Percentiles rank a stretch among this genome's conserved stretches.
phyloP scores from a whole-genome alignment of 2,888 invertebrate species.

The Dioctria rufipes region DNA sequence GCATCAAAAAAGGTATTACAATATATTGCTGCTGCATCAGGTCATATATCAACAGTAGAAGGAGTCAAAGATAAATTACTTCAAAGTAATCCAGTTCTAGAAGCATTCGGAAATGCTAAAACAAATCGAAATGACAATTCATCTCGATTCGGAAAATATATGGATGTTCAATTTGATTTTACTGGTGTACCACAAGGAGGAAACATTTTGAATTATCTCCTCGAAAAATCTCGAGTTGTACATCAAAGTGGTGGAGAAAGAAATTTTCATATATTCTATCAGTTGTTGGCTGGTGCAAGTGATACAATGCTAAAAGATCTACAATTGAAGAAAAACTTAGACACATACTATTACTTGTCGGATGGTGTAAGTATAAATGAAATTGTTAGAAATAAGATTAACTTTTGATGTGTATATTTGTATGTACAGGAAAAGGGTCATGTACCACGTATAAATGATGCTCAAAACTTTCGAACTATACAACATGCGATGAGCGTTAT shows the following conservation, averaged over 20 bases:
- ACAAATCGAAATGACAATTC: constrained; percentile 93
- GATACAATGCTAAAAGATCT: constrained; percentile 78
- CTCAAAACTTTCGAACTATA: constrained; percentile 79
- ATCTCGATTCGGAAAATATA: constrained; percentile 94
- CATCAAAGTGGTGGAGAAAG: constrained; percentile 88
- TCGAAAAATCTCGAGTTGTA: constrained; percentile 92
- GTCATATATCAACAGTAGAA: constrained; percentile 82
- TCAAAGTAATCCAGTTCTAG: constrained; percentile 87
- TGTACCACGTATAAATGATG: constrained; percentile 74
- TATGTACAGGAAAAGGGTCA: constrained; percentile 71
- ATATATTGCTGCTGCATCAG: constrained; percentile 91
- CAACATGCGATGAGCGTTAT: constrained; percentile 83
- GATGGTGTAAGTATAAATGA: constrained; percentile 76
- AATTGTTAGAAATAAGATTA: neutral
- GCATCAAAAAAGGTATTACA: constrained; percentile 93
- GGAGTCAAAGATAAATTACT: constrained; percentile 90
- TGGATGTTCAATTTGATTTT: constrained; percentile 93
- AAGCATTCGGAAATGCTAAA: constrained; percentile 94
- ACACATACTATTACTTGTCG: constrained; percentile 84
- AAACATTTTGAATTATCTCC: constrained; percentile 89
- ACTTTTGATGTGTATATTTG: constrained; percentile 8
- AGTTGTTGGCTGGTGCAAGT: constrained; percentile 83
- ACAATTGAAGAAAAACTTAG: constrained; percentile 79
- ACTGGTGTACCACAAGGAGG: constrained; percentile 77
- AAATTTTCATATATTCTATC: constrained; percentile 95